Base-by-base conservation (phyloP, 2,888 invertebrate species). In the Oscheius sp. region DNA sequence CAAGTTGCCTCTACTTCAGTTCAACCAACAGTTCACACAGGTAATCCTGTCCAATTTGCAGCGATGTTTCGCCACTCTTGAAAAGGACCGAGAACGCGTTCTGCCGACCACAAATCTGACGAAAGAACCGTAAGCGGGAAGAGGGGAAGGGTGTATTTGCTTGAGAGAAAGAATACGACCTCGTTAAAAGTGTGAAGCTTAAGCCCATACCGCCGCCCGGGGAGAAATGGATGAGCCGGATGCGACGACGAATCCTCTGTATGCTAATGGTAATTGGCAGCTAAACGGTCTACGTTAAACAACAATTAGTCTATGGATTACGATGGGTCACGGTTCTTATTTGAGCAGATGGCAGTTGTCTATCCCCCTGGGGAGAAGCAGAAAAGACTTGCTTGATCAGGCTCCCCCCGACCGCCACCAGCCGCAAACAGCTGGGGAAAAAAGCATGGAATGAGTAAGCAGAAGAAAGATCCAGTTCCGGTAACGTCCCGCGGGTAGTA, bases 251-350 rank as follows among this genome's bases (percentile, higher is more conserved):
- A 9, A 35, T 3, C 35, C 23, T 18, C 58, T 25, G 58, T 58
- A 63, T 45, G 45, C 66, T 66, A 66, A 29, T 52, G 45, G 29
- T 52, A 52, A 66, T 52, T 66, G 66, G 52, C 66, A 52, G 52
- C 29, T 52, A 66, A 66, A 52, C 29, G 66, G 66, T 43, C 21
- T n/a, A 49, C 25, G 66, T 66, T 66, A 66, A 66, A 66, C 52
- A 66, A 66, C 66, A 66, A 66, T 66, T 66, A 66, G 66, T 66
- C 66, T 25, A 25, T 52, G 66, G 66, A 66, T 66, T 66, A 66
- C 66, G 12, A 16, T 16, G 63, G 63, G 63, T 63, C 63, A 63
- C 45, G 23, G 63, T 61, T 23, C 66, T 66, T 66, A 66, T 66
- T 66, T 66, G 66, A 66, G 66, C 66, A 66, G 66, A 66, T 66